Conservation (phyloP, 2,113 vertebrate species). For the Lampris incognitus region DNA sequence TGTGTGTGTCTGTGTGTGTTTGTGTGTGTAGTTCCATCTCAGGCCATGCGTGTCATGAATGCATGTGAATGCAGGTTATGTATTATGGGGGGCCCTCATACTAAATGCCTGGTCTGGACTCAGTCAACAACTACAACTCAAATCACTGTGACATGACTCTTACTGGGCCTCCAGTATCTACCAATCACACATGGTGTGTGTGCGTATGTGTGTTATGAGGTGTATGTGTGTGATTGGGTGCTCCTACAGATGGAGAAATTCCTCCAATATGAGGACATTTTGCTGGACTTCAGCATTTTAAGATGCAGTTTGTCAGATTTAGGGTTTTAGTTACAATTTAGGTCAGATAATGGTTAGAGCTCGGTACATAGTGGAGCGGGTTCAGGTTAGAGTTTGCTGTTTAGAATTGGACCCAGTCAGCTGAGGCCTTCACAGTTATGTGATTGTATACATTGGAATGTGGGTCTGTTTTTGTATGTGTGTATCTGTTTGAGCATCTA, state of each 20-base stretch:
- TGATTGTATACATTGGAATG: too few species aligned
- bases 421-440: too few species aligned
- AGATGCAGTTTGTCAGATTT: neutral
- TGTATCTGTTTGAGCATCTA: too few species aligned
- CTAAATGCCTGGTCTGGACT: constrained; percentile 16
- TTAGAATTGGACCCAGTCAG: too few species aligned
- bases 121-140: constrained; percentile 22
- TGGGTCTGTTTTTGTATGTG: neutral
- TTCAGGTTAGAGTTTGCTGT: too few species aligned
- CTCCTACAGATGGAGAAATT: neutral
- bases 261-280: neutral
- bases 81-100: constrained; percentile 1
- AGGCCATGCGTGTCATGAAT: neutral
- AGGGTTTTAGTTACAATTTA: neutral
- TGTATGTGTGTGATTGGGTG: constrained; percentile 13
- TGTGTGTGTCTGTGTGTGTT: constrained; percentile 6
- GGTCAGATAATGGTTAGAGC: neutral
- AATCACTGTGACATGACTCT: constrained; percentile 19
- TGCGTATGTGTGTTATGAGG: constrained; percentile 16
- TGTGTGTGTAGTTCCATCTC: constrained; percentile 1
- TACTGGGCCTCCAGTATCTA: constrained; percentile 8
- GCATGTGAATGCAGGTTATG: constrained; percentile 3
- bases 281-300: neutral
- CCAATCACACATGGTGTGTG: constrained; percentile 2
- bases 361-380: neutral